Evolutionary conservation across 2,113 vertebrate genomes (phyloP).

Genomic region (Megaptera novaeangliae): DNA sequence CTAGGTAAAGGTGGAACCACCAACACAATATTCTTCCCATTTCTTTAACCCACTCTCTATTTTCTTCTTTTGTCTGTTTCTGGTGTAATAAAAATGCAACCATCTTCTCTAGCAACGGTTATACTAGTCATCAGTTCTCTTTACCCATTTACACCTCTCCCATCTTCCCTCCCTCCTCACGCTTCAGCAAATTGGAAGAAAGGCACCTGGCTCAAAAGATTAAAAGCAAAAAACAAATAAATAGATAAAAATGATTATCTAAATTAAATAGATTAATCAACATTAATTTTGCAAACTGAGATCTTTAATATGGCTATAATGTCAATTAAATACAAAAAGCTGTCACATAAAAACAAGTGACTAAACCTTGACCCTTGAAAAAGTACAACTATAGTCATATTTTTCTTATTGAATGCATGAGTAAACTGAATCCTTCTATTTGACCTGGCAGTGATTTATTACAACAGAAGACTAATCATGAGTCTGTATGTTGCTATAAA

Average conservation of each 20-base stretch:
- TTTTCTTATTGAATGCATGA: background rate
- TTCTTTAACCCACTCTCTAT: background rate
- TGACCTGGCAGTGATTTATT: background rate
- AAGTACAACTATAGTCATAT: background rate
- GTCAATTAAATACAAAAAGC: constrained; percentile 9
- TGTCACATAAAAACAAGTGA: constrained; percentile 3
- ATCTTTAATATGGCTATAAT: background rate
- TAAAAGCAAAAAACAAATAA: background rate
- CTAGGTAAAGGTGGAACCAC: background rate
- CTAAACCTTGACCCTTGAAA: background rate
- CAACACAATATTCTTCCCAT: background rate
- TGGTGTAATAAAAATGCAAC: background rate
- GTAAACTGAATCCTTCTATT: background rate
- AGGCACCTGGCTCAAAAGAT: background rate
- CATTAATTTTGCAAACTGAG: constrained; percentile 7
- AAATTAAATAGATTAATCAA: background rate
- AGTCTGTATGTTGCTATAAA: background rate
- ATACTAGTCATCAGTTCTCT: background rate
- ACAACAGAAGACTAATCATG: background rate
- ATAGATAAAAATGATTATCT: background rate
- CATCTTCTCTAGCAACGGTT: background rate
- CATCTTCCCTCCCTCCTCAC: background rate
- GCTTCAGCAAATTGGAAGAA: background rate
- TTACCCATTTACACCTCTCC: background rate
- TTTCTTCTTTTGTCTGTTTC: background rate